Evolutionary conservation across 2,888 invertebrate genomes (phyloP).

Genomic region (Lysandra coridon): DNA sequence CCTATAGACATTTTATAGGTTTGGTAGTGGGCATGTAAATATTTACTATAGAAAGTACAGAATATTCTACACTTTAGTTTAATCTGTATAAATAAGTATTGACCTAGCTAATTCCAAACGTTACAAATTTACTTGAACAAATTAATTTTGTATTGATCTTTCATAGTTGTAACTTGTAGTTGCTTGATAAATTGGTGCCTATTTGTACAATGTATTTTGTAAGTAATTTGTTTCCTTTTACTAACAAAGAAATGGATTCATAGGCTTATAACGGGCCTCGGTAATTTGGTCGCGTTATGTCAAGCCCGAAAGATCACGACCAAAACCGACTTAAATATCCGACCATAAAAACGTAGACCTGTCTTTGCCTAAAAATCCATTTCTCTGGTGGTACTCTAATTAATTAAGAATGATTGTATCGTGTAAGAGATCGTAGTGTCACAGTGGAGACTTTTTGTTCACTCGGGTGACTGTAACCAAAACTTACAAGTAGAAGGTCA

Average conservation of each 20-base stretch:
- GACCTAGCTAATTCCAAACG: conserved; percentile 1
- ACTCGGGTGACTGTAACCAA: background rate
- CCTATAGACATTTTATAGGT: background rate
- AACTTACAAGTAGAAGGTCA: background rate
- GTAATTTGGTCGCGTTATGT: background rate
- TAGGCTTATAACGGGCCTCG: background rate
- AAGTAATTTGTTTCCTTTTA: conserved; percentile 42
- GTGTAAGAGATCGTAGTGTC: conserved; percentile 11
- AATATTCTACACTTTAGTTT: conserved; percentile 21
- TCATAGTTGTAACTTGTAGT: conserved; percentile 25
- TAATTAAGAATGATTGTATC: background rate
- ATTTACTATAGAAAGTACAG: conserved; percentile 28
- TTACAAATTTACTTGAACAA: conserved; percentile 1
- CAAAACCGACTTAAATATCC: background rate
- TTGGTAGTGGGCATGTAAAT: conserved; percentile 5
- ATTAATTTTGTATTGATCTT: conserved; percentile 29
- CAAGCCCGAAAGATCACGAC: background rate
- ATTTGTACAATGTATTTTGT: conserved; percentile 48
- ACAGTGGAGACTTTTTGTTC: background rate
- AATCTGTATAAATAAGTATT: background rate
- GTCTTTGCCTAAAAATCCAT: background rate
- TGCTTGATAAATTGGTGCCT: conserved; percentile 69
- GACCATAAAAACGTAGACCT: background rate
- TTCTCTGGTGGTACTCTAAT: conserved; percentile 9
- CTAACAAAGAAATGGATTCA: background rate